A percentile compares a stretch with the other conserved stretches of the same genome.
These are phyloP conservation scores for Merluccius polli DNA, from an alignment of 2,797 vertebrate species.

Conservation along the genomic window DNA sequence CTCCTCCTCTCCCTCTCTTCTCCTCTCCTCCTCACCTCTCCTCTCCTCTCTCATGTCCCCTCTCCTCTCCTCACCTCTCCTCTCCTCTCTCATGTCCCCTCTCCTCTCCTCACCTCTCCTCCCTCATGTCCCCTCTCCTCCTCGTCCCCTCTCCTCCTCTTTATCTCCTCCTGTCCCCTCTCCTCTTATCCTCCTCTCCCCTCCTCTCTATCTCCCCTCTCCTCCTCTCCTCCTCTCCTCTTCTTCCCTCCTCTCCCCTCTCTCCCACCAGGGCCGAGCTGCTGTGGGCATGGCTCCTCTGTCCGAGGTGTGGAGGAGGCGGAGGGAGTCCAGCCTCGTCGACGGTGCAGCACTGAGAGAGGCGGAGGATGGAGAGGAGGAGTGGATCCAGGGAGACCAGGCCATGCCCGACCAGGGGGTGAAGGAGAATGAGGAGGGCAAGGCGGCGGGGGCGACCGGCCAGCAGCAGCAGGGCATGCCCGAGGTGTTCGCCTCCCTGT, in stretches of 20 bases:
- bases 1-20: background rate
- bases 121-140: background rate
- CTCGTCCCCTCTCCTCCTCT: background rate
- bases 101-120: background rate
- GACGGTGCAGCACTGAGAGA: conserved; percentile 69
- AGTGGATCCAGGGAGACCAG: conserved; percentile 60
- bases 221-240: background rate
- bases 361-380: conserved; percentile 53
- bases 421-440: conserved; percentile 35
- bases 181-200: too few species aligned
- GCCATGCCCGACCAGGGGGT: conserved; percentile 4
- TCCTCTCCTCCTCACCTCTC: background rate
- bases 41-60: background rate
- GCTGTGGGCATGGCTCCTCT: conserved; percentile 79
- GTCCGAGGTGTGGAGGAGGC: conserved; percentile 76
- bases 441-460: conserved; percentile 42
- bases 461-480: conserved; percentile 85
- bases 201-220: too few species aligned
- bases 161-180: too few species aligned
- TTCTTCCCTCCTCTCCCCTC: background rate
- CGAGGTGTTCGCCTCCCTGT: conserved; percentile 91
- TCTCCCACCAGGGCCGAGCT: conserved; percentile 75
- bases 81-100: background rate
- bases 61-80: background rate
- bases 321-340: conserved; percentile 73